Evolutionary conservation across 2,888 invertebrate genomes (phyloP).

Genomic region (Ophion obscuratus): DNA sequence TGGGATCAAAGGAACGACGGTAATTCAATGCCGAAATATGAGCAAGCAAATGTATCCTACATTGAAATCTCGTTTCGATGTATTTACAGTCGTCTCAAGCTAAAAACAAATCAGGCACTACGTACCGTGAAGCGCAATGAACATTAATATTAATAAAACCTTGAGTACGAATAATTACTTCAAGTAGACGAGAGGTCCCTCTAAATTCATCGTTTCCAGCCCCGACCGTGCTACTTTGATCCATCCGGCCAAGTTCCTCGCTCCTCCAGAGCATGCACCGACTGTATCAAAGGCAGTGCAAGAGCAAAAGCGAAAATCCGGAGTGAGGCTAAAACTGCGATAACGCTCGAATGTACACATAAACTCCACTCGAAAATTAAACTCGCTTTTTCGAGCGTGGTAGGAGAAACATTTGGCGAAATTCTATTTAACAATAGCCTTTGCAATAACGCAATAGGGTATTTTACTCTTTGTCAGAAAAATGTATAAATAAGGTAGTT

Average conservation of each 20-base stretch:
- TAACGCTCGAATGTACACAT: conserved; percentile 9
- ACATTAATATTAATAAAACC: conserved; percentile 58
- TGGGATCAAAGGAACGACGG: conserved; percentile 45
- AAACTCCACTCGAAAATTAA: conserved; percentile 11
- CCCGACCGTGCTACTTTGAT: conserved; percentile 44
- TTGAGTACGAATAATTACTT: conserved; percentile 44
- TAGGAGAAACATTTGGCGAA: neutral
- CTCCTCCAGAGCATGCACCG: neutral
- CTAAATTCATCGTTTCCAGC: neutral
- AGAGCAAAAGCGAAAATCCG: conserved; percentile 12
- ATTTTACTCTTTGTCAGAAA: neutral
- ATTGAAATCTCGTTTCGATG: neutral
- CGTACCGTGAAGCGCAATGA: conserved; percentile 27
- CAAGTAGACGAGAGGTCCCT: neutral
- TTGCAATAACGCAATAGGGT: neutral
- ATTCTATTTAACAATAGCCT: neutral
- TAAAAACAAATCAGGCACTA: neutral
- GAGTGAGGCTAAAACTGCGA: conserved; percentile 5
- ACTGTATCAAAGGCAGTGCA: conserved; percentile 35
- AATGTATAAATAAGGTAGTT: too few species aligned
- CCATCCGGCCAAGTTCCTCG: conserved; percentile 21
- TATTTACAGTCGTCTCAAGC: conserved; percentile 5
- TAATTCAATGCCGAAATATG: conserved; percentile 23
- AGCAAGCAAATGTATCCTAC: conserved; percentile 21
- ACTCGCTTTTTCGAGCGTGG: neutral